phyloP scores from a whole-genome alignment of 2,113 vertebrate genomes.

The Myxocyprinus asiaticus region DNA sequence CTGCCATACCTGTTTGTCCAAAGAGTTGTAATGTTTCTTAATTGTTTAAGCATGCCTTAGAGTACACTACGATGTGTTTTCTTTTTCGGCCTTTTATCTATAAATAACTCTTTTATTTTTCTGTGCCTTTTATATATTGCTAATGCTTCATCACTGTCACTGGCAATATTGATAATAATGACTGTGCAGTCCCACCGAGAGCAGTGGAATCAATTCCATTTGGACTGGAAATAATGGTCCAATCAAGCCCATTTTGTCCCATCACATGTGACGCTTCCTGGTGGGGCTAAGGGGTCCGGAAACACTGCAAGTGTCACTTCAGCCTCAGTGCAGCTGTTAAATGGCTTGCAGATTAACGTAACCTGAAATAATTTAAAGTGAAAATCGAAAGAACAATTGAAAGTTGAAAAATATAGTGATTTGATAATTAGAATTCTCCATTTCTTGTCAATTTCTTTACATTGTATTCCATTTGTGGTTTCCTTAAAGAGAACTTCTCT shows the following conservation, averaged over 20 bases:
- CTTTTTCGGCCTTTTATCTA: too few species aligned
- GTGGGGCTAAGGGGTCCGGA: background rate
- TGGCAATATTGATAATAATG: background rate
- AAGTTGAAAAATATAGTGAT: background rate
- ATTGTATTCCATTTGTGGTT: too few species aligned
- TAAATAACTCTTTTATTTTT: too few species aligned
- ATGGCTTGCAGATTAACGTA: too few species aligned
- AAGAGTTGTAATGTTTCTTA: too few species aligned
- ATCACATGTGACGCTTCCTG: conserved; percentile 10
- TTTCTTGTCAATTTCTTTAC: too few species aligned
- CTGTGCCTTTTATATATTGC: background rate
- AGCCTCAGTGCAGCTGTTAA: background rate
- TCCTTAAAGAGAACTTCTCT: too few species aligned
- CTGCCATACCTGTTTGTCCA: too few species aligned
- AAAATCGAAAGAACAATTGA: background rate
- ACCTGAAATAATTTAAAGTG: background rate
- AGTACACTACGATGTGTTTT: too few species aligned
- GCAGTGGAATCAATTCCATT: background rate
- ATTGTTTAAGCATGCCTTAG: too few species aligned
- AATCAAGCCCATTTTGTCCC: conserved; percentile 1
- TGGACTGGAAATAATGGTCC: background rate
- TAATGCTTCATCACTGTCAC: background rate
- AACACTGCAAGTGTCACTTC: conserved; percentile 8
- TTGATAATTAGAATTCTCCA: background rate
- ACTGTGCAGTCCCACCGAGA: background rate